Conservation (phyloP, 2,797 vertebrate genomes). For the Microctenopoma steveboyesi region DNA sequence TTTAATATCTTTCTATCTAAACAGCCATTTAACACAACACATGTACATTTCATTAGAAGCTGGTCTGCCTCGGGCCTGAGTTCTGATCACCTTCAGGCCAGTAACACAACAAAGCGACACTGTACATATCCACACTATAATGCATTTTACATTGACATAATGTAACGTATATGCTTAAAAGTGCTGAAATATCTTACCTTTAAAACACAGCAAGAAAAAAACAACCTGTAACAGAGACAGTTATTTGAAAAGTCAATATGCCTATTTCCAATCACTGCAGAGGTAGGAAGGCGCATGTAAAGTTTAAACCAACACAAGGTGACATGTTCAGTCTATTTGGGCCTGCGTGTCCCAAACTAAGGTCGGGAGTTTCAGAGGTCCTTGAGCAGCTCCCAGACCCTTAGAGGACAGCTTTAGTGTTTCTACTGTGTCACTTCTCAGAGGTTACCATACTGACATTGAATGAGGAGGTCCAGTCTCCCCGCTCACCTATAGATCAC, state of each 20-base stretch:
- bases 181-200: slow-evolving; percentile 84
- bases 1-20: slow-evolving; percentile 81
- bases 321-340: slow-evolving; percentile 60
- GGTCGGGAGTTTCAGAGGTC: slow-evolving; percentile 50
- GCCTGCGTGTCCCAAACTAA: slow-evolving; percentile 39
- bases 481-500: slow-evolving; percentile 29
- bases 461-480: slow-evolving; percentile 40
- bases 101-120: slow-evolving; percentile 57
- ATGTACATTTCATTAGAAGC: slow-evolving; percentile 71
- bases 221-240: slow-evolving; percentile 73
- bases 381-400: slow-evolving; percentile 48
- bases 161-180: slow-evolving; percentile 76
- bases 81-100: slow-evolving; percentile 55
- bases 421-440: slow-evolving; percentile 40
- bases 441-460: slow-evolving; percentile 47
- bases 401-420: slow-evolving; percentile 49
- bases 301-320: slow-evolving; percentile 70
- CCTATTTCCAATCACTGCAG: slow-evolving; percentile 78
- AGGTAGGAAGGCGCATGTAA: slow-evolving; percentile 79
- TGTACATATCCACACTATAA: slow-evolving; percentile 56
- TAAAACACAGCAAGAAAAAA: slow-evolving; percentile 77
- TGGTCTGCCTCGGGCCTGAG: slow-evolving; percentile 43
- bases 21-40: slow-evolving; percentile 76
- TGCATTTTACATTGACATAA: slow-evolving; percentile 58
- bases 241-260: slow-evolving; percentile 65